Evolutionary conservation across 2,113 vertebrate species (phyloP), one percentile per base, ranked within the genome.

Genomic region (Bucco capensis): DNA sequence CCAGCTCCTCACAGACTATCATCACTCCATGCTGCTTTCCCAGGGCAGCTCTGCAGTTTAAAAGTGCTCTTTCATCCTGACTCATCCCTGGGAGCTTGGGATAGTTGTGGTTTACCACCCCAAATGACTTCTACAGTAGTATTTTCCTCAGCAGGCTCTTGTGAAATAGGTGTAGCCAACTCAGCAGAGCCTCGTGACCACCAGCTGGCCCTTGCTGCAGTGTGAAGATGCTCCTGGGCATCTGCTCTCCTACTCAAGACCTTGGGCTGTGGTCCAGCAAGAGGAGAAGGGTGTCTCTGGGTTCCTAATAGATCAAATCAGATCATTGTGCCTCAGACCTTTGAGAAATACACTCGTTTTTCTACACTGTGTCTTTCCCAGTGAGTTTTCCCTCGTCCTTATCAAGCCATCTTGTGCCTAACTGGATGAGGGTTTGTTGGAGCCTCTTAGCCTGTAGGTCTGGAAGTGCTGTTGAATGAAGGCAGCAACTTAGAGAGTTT

Each of bases 281-380:
- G 53, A 76, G 69, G n/a, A 58, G 38, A 54, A 76, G 47, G 14
- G 46, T 22, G 2, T 54, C 46, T 12, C 21, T 1, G 14, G 11
- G 28, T 31, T 42, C 24, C n/a, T 14, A 3, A 14, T 21, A 12
- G 11, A 19, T 42, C 76, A 38, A 18, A 47, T 22, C 19, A 8
- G 27, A 28, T 8, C 12, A 0, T 4, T 22, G 53, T 22, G 40
- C 76, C 79, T 67, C 67, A 38, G 23, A 25, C 23, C 31, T 44
- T 42, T 54, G 25, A 3, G 18, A 60, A 81, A 58, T 1, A 3
- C 1, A 0, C 0, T 0, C 0, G 0, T 53, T 54, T 56, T 33
- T 11, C 15, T 17, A 6, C 8, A 1, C 13, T 3, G 0, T 12
- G 28, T 2, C 35, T 72, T 44, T 8, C 18, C 44, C n/a, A 4